These are phyloP conservation scores for Drosophila albomicans DNA, from an alignment of 1,140 invertebrate species.

Conservation along the genomic window DNA sequence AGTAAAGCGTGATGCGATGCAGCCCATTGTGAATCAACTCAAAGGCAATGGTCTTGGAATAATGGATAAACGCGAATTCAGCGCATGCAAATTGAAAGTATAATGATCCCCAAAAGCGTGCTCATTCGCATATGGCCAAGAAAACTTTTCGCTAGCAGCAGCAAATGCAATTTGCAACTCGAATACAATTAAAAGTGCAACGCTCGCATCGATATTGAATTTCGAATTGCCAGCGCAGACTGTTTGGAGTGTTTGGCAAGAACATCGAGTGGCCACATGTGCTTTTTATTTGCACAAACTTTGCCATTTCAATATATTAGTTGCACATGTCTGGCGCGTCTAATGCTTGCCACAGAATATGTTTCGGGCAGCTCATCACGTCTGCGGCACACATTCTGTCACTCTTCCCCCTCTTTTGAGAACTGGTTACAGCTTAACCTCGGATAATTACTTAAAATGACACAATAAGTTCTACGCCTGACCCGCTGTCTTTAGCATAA, in stretches of 20 bases:
- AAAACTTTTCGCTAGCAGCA: slow-evolving; percentile 28
- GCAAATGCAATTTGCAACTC: slow-evolving; percentile 41
- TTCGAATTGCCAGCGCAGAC: not conserved
- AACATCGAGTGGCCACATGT: slow-evolving; percentile 32
- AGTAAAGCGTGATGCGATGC: slow-evolving; percentile 21
- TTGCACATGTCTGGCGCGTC: slow-evolving; percentile 41
- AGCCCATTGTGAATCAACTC: slow-evolving; percentile 22
- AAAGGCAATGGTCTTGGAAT: slow-evolving; percentile 20
- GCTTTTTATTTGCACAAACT: slow-evolving; percentile 57
- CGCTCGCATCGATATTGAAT: not conserved
- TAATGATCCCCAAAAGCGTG: slow-evolving; percentile 18
- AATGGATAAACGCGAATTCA: slow-evolving; percentile 35
- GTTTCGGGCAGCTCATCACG: slow-evolving; percentile 13
- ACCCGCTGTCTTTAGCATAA: slow-evolving; percentile 51
- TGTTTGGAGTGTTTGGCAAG: not conserved
- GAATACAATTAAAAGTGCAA: slow-evolving; percentile 47
- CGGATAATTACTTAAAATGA: slow-evolving; percentile 62
- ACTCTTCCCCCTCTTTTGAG: too few species aligned
- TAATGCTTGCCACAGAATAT: slow-evolving; percentile 17
- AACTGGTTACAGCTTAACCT: slow-evolving; percentile 46
- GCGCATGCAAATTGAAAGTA: slow-evolving; percentile 10
- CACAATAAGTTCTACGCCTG: slow-evolving; percentile 54
- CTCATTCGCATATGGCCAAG: slow-evolving; percentile 11
- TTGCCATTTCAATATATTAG: slow-evolving; percentile 45
- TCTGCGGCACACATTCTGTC: not conserved